Conservation (phyloP, 1,140 invertebrate species). For the Bombus fervidus region DNA sequence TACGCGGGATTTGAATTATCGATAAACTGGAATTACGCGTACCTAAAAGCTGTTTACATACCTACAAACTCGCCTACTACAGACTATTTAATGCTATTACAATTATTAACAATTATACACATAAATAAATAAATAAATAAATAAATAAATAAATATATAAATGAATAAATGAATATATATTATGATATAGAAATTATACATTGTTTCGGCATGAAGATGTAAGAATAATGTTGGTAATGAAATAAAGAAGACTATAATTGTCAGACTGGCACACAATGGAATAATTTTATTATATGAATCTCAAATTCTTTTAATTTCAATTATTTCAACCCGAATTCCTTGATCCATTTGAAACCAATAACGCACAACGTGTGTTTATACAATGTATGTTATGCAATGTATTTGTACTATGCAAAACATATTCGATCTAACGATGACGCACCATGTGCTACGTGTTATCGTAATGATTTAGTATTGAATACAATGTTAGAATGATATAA, state of each 20-base stretch:
- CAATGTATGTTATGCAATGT: neutral
- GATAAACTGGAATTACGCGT: constrained; percentile 65
- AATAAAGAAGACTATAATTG: constrained; percentile 77
- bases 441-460: neutral
- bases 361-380: neutral
- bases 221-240: constrained; percentile 76
- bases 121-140: constrained; percentile 52
- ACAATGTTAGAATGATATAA: neutral
- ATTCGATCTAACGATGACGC: neutral
- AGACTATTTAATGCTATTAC: constrained; percentile 73
- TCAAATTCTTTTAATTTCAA: neutral
- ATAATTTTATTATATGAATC: neutral
- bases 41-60: constrained; percentile 71
- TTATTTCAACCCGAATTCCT: neutral
- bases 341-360: neutral
- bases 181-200: constrained; percentile 74
- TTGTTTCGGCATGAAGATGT: constrained; percentile 73
- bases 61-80: constrained; percentile 74
- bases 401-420: neutral
- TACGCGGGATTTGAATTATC: constrained; percentile 65
- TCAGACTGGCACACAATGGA: constrained; percentile 39
- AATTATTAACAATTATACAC: constrained; percentile 71
- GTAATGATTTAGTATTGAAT: neutral
- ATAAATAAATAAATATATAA: constrained; percentile 41
- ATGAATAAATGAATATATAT: constrained; percentile 41